Percentiles rank a stretch among this genome's conserved stretches.
These are phyloP conservation scores for Mesoligia furuncula DNA, from an alignment of 2,888 invertebrate species.

Conservation along the genomic window DNA sequence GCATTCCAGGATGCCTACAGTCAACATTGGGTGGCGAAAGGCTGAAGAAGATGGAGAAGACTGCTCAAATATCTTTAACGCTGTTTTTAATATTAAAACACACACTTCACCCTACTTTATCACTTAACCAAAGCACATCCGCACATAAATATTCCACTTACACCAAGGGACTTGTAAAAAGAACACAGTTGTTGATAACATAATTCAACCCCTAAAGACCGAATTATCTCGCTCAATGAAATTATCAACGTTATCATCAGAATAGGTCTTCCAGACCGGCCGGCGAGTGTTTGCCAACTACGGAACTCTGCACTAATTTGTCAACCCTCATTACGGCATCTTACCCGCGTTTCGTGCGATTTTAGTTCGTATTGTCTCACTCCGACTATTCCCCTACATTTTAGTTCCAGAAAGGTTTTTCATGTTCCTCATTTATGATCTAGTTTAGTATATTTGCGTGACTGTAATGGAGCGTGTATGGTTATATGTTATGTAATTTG, in stretches of 20 bases:
- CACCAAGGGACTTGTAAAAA: constrained; percentile 1
- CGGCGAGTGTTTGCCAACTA: constrained; percentile 76
- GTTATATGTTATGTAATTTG: constrained; percentile 33
- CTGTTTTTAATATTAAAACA: not conserved
- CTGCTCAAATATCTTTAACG: not conserved
- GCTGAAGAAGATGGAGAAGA: too few species aligned
- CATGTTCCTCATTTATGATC: constrained; percentile 69
- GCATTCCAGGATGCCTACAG: too few species aligned
- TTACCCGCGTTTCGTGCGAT: constrained; percentile 76
- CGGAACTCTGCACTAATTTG: constrained; percentile 82
- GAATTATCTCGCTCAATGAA: constrained; percentile 41
- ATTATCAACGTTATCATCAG: constrained; percentile 55
- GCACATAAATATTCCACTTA: not conserved
- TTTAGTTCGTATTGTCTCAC: constrained; percentile 74
- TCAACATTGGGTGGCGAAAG: too few species aligned
- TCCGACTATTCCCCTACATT: constrained; percentile 58
- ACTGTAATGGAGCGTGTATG: constrained; percentile 37
- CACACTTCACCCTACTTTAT: not conserved
- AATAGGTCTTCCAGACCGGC: constrained; percentile 53
- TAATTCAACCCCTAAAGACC: constrained; percentile 34
- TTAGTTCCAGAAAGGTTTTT: constrained; percentile 76
- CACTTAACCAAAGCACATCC: not conserved
- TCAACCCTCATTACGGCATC: constrained; percentile 84
- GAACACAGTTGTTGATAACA: constrained; percentile 31
- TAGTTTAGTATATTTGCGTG: constrained; percentile 54